Evolutionary conservation across 2,797 vertebrate species (phyloP).

Genomic region (Eulemur rubriventer): DNA sequence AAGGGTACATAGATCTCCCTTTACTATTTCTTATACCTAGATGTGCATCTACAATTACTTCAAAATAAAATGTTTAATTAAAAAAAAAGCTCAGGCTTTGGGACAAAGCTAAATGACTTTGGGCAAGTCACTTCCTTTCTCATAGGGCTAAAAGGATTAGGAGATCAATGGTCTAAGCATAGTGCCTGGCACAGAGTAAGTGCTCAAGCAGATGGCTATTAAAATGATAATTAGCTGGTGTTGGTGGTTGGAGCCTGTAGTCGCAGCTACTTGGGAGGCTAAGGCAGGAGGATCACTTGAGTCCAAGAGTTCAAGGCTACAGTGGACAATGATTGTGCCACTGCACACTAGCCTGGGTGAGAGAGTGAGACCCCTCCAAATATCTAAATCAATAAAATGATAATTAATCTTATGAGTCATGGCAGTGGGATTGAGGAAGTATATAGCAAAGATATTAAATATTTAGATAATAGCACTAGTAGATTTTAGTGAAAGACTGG

Average conservation of each 20-base stretch:
- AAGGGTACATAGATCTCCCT: not conserved
- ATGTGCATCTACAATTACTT: not conserved
- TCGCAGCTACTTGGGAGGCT: not conserved
- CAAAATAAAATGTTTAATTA: slow-evolving; percentile 8
- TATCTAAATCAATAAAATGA: not conserved
- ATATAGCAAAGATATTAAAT: not conserved
- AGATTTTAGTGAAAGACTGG: not conserved
- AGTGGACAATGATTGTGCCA: not conserved
- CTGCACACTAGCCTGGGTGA: not conserved
- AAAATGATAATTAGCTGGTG: not conserved
- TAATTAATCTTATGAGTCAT: not conserved
- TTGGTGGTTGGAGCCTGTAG: not conserved
- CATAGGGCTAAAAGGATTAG: not conserved
- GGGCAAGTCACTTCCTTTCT: not conserved
- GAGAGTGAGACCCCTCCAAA: not conserved
- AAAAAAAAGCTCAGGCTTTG: not conserved
- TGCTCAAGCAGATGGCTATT: not conserved
- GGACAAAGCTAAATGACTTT: not conserved
- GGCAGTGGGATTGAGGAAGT: not conserved
- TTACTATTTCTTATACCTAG: not conserved
- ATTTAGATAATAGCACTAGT: not conserved
- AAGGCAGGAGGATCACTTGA: not conserved
- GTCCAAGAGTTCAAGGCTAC: not conserved
- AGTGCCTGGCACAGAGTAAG: not conserved
- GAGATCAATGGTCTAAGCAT: not conserved